Conservation (phyloP, 2,113 vertebrate genomes). For the Tricholaema leucomelas region DNA sequence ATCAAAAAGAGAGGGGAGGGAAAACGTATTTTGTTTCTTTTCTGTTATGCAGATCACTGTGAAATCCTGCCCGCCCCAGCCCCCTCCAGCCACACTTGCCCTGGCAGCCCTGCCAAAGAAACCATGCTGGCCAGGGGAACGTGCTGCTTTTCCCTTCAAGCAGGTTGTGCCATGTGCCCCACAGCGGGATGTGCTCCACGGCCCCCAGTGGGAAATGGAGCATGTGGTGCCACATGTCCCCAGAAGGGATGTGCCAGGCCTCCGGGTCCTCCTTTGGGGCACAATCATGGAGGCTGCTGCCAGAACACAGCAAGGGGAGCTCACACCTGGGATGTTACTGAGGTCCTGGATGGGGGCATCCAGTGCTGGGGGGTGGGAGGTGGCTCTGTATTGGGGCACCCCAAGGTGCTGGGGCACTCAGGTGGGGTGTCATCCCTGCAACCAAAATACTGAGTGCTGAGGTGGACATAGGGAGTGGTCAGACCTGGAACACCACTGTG, state of each 20-base stretch:
- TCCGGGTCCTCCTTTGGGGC: rapidly evolving
- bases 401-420: neutral
- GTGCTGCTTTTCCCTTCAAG: rapidly evolving
- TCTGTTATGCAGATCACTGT: conserved; percentile 59
- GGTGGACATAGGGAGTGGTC: neutral
- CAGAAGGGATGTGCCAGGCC: neutral
- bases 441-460: neutral
- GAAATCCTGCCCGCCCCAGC: conserved; percentile 25
- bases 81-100: neutral
- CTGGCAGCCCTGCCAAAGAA: conserved; percentile 20
- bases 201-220: neutral
- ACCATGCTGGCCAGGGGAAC: rapidly evolving
- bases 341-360: neutral
- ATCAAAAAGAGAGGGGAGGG: neutral
- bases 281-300: rapidly evolving
- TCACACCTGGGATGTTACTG: neutral
- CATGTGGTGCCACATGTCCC: neutral
- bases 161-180: neutral
- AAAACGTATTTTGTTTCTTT: conserved; percentile 31
- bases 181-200: neutral
- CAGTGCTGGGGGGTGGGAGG: neutral
- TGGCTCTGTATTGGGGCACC: neutral
- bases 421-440: rapidly evolving
- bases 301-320: rapidly evolving
- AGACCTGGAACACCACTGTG: neutral